phyloP scores from a whole-genome alignment of 2,113 vertebrate species.

The Corvus hawaiiensis region DNA sequence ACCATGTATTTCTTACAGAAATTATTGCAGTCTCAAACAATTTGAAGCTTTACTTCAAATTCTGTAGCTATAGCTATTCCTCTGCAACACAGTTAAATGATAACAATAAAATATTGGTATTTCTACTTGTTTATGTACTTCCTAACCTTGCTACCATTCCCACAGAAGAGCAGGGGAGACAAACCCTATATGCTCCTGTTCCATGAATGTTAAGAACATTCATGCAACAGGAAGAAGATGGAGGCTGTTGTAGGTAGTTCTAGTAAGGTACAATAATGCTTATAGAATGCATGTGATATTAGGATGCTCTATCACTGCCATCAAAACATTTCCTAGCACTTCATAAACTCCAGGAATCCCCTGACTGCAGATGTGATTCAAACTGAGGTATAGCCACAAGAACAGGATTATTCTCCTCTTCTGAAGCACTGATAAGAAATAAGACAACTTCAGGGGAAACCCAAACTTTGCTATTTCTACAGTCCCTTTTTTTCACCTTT shows the following conservation, averaged over 20 bases:
- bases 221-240: neutral
- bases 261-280: too few relatives aligned
- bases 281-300: neutral
- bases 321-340: neutral
- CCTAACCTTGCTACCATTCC: neutral
- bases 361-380: neutral
- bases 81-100: neutral
- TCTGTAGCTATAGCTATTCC: neutral
- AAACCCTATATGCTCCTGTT: neutral
- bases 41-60: neutral
- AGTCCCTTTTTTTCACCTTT: fast-evolving
- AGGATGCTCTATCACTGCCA: neutral
- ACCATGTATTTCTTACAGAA: neutral
- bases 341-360: fast-evolving
- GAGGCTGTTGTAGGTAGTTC: neutral
- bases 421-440: neutral
- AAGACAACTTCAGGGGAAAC: neutral
- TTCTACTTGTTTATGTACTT: neutral
- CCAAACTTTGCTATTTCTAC: neutral
- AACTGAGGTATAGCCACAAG: neutral
- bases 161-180: neutral
- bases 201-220: neutral
- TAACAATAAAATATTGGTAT: neutral
- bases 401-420: neutral
- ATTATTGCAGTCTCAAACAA: neutral